Percentiles rank a stretch among this genome's conserved stretches.
These are phyloP conservation scores for Tetraneura akinire DNA, from an alignment of 1,140 invertebrate genomes.

Conservation along the genomic window DNA sequence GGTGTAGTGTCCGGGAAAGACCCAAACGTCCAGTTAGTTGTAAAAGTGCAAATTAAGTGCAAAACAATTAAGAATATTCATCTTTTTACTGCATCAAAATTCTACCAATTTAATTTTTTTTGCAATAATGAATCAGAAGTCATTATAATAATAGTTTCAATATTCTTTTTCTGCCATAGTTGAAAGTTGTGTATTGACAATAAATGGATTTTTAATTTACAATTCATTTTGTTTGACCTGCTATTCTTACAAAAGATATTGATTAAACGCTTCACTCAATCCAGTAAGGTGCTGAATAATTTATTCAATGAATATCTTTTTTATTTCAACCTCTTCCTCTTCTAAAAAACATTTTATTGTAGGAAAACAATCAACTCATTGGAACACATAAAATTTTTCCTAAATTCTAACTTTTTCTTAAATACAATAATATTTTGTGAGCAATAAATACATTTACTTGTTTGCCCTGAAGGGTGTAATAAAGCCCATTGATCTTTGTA, in stretches of 20 bases:
- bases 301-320: not conserved
- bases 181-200: not conserved
- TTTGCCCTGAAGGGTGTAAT: not conserved
- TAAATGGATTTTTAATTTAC: not conserved
- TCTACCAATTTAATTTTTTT: not conserved
- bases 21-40: too few relatives aligned
- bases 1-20: too few relatives aligned
- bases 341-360: not conserved
- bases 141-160: not conserved
- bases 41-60: not conserved
- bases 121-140: not conserved
- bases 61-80: not conserved
- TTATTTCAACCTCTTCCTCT: not conserved
- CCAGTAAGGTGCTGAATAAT: not conserved
- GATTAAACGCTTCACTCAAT: not conserved
- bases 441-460: not conserved
- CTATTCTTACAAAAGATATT: not conserved
- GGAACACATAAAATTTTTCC: not conserved
- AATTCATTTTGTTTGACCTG: not conserved
- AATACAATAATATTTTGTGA: not conserved
- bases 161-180: not conserved
- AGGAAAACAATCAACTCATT: not conserved
- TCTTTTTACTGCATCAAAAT: not conserved
- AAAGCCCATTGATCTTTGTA: too few relatives aligned
- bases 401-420: not conserved